Conservation (phyloP, 2,113 vertebrate species). For the Brachirus orientalis region DNA sequence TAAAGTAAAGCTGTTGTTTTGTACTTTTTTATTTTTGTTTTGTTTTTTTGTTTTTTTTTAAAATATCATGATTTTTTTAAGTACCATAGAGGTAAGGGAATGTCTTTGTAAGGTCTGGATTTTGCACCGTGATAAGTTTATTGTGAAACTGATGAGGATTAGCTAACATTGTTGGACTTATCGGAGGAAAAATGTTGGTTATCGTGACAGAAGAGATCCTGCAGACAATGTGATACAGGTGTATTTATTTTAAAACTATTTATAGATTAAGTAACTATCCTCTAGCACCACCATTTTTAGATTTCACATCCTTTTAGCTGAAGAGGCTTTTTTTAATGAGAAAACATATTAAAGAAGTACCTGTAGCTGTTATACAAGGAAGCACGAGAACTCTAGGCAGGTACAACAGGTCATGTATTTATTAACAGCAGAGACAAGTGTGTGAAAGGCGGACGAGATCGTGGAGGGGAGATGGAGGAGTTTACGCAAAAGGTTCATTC, state of each 20-base stretch:
- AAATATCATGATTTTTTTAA: conserved; percentile 12
- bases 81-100: conserved; percentile 62
- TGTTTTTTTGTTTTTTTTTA: conserved; percentile 8
- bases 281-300: conserved; percentile 66
- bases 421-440: conserved; percentile 48
- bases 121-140: conserved; percentile 59
- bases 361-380: conserved; percentile 30
- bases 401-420: conserved; percentile 64
- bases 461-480: conserved; percentile 13
- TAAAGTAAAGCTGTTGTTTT: conserved; percentile 21
- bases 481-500: conserved; percentile 70
- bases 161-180: conserved; percentile 46
- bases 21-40: neutral
- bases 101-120: conserved; percentile 61
- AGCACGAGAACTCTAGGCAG: conserved; percentile 9
- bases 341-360: conserved; percentile 14
- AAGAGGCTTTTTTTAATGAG: conserved; percentile 55
- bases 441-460: neutral
- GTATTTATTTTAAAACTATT: conserved; percentile 85
- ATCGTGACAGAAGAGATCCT: conserved; percentile 47
- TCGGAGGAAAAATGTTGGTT: conserved; percentile 33
- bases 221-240: conserved; percentile 80
- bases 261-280: conserved; percentile 71
- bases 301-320: conserved; percentile 60
- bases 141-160: conserved; percentile 26